Base-by-base conservation (phyloP, 37 sponge, comb jelly and placozoan genomes). In the Axinella damicornis region DNA sequence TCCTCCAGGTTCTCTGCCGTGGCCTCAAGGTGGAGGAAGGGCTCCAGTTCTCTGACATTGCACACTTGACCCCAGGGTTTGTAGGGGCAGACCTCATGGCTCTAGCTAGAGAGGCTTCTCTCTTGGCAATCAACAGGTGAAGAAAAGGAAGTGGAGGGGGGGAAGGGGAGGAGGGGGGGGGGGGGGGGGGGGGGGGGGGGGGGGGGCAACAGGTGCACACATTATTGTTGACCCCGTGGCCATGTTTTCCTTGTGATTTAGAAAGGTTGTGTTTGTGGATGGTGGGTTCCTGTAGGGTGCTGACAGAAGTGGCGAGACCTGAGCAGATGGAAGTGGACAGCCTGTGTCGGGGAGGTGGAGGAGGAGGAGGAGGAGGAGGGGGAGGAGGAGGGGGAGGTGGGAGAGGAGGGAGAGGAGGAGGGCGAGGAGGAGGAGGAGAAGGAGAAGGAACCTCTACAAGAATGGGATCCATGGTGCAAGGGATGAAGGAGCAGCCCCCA, bases 41-140 rank as follows among this genome's bases (percentile, higher is more conserved):
- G 16, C 87, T 98, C n/a, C 57, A 76, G 28, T 92, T 85, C 61
- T 52, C 76, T 53, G 36, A 56, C 41, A 19, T 98, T 12, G 90
- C 99, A 27, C 92, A 92, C 31, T 84, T 56, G 6, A 90, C 93
- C 13, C 99, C 99, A 25, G 99, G 99, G 18, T 94, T 82, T 81
- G 99, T 96, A 21, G 92, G 93, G 1, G 98, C 95, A 35, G 98
- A 97, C 75, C 93, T 97, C 28, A 71, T 59, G n/a, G 76, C 95
- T n/a, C 83, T 97, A 52, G 76, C 78, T 9, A 74, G 82, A 33
- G 94, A 94, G 57, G 97, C 97, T 11, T 86, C 94, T 0, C 74
- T 92, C 59, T 66, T 57, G 52, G 94, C 97, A 0, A 90, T 97
- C 31, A 67, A 81, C 65, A 87, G 87, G 74, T 71, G 46, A 9